Evolutionary conservation across 2,113 vertebrate species (phyloP), one percentile per base, ranked within the genome.

Genomic region (Indicator indicator): DNA sequence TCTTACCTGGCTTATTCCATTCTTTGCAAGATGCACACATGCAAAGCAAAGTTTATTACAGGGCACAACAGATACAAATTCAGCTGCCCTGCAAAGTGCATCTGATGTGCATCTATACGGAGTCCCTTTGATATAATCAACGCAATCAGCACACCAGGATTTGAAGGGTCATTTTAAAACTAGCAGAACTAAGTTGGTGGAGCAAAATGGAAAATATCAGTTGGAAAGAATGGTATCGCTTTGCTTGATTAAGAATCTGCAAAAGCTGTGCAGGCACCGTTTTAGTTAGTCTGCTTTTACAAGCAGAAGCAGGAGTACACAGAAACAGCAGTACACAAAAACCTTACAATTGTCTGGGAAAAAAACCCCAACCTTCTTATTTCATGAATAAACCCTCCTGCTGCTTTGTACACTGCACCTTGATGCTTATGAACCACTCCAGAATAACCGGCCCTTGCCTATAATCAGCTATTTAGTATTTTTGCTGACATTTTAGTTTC

Each of bases 291-390:
- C 26, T 46, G 10, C 2, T 86, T 88, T 67, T 52, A 27, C 28
- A 70, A 85, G 20, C 36, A 64, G n/a, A 46, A 86, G 23, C 11
- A 52, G 50, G 23, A 52, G 9, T 30, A 80, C 8, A 60, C 9
- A 94, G 86, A 96, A 88, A 52, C 11, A 52, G 50, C 50, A 52
- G 9, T 30, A 80, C 8, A 60, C 9, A 94, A 88, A 96, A 88
- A 32, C 36, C 20, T 48, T 14, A 44, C 3, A 62, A 73, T 0
- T 36, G 19, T 6, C 32, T 63, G 8, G 27, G 11, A 80, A 81
- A 83, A 54, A 2, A 12, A 12, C 21, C 42, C 42, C 42, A 3
- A 0, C 1, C 6, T 52, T n/a, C 12, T 28, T 36, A 32, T 60
- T 89, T 56, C 2, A 7, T 63, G 36, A 84, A 46, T 17, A 70